Percentiles rank a stretch among this genome's conserved stretches.
Evolutionary conservation across 1,140 invertebrate species (phyloP).

Genomic region (Aphidius gifuensis): DNA sequence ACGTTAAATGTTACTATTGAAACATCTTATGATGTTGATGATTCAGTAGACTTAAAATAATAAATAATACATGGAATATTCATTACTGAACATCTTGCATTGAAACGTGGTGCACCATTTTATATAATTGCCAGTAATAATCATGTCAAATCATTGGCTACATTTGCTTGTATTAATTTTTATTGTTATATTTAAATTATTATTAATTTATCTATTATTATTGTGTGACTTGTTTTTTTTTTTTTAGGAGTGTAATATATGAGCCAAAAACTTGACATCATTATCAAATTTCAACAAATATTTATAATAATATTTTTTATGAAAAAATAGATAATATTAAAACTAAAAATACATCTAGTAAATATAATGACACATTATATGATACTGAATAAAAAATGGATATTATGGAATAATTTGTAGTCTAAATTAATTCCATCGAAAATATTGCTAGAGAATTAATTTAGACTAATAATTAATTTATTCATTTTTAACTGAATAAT

Average conservation of each 20-base stretch:
- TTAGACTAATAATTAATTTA: no score
- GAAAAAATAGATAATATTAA: conserved; percentile 25
- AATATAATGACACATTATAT: background rate
- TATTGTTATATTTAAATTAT: conserved; percentile 10
- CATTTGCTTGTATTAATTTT: conserved; percentile 35
- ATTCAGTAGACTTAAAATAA: conserved; percentile 21
- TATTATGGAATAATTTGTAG: no score
- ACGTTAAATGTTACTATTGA: conserved; percentile 31
- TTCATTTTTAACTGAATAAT: no score
- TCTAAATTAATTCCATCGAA: no score
- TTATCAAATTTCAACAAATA: conserved; percentile 33
- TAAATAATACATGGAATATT: conserved; percentile 37
- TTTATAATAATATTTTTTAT: conserved; percentile 38
- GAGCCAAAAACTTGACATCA: conserved; percentile 36
- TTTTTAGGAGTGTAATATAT: conserved; percentile 32
- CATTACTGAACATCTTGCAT: conserved; percentile 35
- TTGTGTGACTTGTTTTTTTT: background rate
- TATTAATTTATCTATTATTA: conserved; percentile 15
- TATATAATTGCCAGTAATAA: conserved; percentile 33
- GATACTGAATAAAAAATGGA: background rate
- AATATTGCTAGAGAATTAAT: no score
- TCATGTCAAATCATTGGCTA: conserved; percentile 33
- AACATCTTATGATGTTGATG: conserved; percentile 18
- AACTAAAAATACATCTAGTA: background rate
- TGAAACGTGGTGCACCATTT: conserved; percentile 34